Evolutionary conservation across 2,888 invertebrate species (phyloP).

Genomic region (Oligia latruncula): DNA sequence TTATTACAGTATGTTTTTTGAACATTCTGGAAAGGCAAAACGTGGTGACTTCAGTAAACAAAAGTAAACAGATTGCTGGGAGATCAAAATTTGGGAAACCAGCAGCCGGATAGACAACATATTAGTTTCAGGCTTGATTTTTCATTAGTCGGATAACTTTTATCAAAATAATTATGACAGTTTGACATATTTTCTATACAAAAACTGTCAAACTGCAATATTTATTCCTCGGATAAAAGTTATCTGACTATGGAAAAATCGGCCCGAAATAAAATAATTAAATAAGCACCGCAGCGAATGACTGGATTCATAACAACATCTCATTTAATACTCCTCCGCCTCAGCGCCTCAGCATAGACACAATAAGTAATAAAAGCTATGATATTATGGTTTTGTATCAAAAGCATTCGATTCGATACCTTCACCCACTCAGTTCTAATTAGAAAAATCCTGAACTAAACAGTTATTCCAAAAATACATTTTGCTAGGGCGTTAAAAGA

Average conservation of each 20-base stretch:
- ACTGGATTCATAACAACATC: neutral
- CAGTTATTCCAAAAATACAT: constrained; percentile 7
- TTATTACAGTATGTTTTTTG: neutral
- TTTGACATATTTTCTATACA: neutral
- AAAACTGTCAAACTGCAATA: neutral
- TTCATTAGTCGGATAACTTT: neutral
- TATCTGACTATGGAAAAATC: neutral
- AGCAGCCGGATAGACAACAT: neutral
- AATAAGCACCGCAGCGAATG: neutral
- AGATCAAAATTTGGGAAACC: neutral
- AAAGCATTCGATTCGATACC: constrained; percentile 4
- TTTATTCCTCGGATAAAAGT: neutral
- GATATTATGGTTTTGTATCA: neutral
- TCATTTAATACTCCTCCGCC: neutral
- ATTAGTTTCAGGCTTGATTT: neutral
- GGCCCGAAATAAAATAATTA: neutral
- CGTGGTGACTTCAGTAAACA: too few relatives aligned
- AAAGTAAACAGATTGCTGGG: neutral
- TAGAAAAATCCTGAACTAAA: neutral
- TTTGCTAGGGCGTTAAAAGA: neutral
- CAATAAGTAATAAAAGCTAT: neutral
- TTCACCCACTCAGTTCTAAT: constrained; percentile 2
- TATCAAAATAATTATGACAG: neutral
- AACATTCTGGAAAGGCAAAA: neutral
- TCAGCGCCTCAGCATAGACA: neutral